Conservation (phyloP, 1,140 invertebrate species). For the Eupristina koningsbergeri region DNA sequence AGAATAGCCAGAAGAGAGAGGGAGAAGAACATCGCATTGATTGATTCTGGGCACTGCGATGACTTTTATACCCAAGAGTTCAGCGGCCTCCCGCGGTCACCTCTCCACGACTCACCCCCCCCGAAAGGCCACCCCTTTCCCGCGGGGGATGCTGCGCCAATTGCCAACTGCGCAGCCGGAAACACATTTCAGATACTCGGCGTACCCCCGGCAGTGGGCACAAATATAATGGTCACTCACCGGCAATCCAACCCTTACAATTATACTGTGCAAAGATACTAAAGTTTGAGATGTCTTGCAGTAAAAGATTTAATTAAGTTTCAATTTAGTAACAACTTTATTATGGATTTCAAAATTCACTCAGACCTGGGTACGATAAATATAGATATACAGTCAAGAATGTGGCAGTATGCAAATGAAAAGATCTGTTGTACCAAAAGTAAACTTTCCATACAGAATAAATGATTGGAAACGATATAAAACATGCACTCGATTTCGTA, state of each 20-base stretch:
- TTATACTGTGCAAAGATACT: too few relatives aligned
- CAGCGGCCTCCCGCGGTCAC: constrained; percentile 43
- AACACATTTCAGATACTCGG: background rate
- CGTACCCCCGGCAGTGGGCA: too few relatives aligned
- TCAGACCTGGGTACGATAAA: too few relatives aligned
- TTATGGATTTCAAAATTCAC: too few relatives aligned
- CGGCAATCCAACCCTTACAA: too few relatives aligned
- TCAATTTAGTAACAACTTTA: too few relatives aligned
- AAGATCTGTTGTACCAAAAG: background rate
- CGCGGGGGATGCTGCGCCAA: background rate
- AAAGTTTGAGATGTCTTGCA: too few relatives aligned
- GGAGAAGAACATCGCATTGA: constrained; percentile 34
- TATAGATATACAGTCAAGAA: background rate
- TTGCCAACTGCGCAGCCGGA: background rate
- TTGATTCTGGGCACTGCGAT: constrained; percentile 34
- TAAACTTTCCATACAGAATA: background rate
- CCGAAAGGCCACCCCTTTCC: constrained; percentile 3
- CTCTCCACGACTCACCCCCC: background rate
- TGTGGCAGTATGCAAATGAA: background rate
- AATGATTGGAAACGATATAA: too few relatives aligned
- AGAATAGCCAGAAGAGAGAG: constrained; percentile 43
- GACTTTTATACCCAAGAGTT: constrained; percentile 1
- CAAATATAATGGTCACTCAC: too few relatives aligned
- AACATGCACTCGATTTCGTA: too few relatives aligned
- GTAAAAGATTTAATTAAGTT: too few relatives aligned